Evolutionary conservation across 1,140 invertebrate species (phyloP).

Genomic region (Sycophaga agraensis): DNA sequence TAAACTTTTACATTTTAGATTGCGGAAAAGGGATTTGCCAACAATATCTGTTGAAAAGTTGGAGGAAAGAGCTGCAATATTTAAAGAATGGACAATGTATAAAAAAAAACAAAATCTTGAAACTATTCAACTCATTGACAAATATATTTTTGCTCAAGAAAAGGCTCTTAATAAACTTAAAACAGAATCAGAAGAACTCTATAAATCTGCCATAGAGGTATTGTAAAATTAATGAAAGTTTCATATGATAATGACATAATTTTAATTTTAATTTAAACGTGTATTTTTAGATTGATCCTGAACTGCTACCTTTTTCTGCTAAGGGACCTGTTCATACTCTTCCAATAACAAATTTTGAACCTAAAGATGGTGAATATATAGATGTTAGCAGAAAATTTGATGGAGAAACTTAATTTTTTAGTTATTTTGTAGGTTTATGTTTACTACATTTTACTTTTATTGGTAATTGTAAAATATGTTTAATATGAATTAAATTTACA

Average conservation of each 20-base stretch:
- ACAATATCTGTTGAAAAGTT: constrained; percentile 55
- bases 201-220: constrained; percentile 78
- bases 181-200: constrained; percentile 78
- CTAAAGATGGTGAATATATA: constrained; percentile 83
- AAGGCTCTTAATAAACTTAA: constrained; percentile 76
- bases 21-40: constrained; percentile 55
- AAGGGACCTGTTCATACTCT: constrained; percentile 77
- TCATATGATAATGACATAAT: not conserved
- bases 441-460: no score
- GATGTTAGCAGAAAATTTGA: constrained; percentile 74
- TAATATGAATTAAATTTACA: no score
- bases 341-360: constrained; percentile 73
- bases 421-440: no score
- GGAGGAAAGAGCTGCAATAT: constrained; percentile 61
- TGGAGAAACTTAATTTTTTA: constrained; percentile 32
- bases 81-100: constrained; percentile 74
- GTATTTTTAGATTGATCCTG: constrained; percentile 67
- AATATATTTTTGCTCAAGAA: constrained; percentile 68
- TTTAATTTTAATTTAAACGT: constrained; percentile 10
- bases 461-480: no score
- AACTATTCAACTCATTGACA: constrained; percentile 70
- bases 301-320: constrained; percentile 66
- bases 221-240: not conserved
- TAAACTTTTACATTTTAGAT: constrained; percentile 51
- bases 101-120: constrained; percentile 64